Base-by-base conservation (phyloP, 64 coral and sea anemone species). In the Pocillopora verrucosa region DNA sequence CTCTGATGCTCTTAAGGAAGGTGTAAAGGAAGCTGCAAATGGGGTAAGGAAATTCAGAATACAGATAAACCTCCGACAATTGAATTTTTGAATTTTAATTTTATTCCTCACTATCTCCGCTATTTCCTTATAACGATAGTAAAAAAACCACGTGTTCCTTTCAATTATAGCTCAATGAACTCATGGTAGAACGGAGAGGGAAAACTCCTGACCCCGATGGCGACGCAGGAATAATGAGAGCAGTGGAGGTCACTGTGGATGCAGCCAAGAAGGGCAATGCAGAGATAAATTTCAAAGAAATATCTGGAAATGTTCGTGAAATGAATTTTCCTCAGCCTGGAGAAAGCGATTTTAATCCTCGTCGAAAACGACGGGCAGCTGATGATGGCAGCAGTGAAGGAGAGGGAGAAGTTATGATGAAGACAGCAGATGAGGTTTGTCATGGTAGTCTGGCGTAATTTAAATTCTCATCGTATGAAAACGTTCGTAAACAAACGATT, bases 391-490 rank as follows among this genome's bases (percentile, higher is more conserved):
- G 35, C 24, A 12, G 15, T 36, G 45, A 60, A 88, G 79, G 60
- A n/a, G 79, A 62, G 9, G 79, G 1, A 62, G 79, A 81, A 24
- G 86, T 88, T 20, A 57, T 20, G 22, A 67, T 72, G 9, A 88
- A 76, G 34, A 76, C 86, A 16, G 36, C 69, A 61, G 86, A 88
- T 14, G 57, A 88, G 36, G 86, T 88, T 34, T 19, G 63, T 15
- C 37, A 30, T 36, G 17, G 41, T 51, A 51, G 41, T 51, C 3
- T 3, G 41, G 41, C 41, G 41, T 3, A 4, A 7, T 51, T 7
- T 51, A 51, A 51, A 4, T 51, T 51, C 30, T 30, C 30, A 51
- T 51, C 41, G 41, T 51, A 4, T 51, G 41, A 51, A 51, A 51
- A 51, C 1, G 7, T 51, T 51, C 41, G 41, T 7, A 51, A 51